Evolutionary conservation across 2,888 invertebrate genomes (phyloP).

Genomic region (Nebria salina): DNA sequence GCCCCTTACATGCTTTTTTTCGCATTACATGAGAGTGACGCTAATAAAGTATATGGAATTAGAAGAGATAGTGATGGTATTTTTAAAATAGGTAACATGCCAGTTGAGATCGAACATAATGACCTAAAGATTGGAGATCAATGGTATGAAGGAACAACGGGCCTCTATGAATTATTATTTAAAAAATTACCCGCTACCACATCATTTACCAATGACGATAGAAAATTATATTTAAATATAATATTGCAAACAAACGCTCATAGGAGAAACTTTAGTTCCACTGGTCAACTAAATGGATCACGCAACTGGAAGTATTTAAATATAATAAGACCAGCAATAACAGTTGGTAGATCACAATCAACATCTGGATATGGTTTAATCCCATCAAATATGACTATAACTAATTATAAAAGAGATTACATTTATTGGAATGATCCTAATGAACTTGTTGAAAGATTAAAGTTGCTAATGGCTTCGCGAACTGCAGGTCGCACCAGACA

Average conservation of each 20-base stretch:
- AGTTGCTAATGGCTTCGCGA: not conserved
- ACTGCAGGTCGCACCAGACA: not conserved
- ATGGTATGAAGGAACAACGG: not conserved
- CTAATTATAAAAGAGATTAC: not conserved
- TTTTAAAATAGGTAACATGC: not conserved
- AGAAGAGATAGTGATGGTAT: not conserved
- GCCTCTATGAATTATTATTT: conserved; percentile 4
- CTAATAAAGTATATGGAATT: not conserved
- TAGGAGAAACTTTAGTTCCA: not conserved
- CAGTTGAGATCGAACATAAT: too few species aligned
- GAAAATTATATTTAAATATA: not conserved
- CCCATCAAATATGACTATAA: not conserved
- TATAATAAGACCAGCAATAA: not conserved
- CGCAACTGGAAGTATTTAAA: conserved; percentile 1
- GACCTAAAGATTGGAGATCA: too few species aligned
- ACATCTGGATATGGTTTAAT: not conserved
- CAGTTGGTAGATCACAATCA: not conserved
- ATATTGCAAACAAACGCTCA: not conserved
- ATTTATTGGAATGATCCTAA: conserved; percentile 20
- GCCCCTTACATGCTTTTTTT: not conserved
- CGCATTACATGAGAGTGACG: not conserved
- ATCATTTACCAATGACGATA: too few species aligned
- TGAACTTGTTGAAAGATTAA: conserved; percentile 7
- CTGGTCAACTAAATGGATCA: not conserved
- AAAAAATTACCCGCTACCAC: not conserved